Conservation (phyloP, 2,113 vertebrate species). For the Oriolus oriolus region DNA sequence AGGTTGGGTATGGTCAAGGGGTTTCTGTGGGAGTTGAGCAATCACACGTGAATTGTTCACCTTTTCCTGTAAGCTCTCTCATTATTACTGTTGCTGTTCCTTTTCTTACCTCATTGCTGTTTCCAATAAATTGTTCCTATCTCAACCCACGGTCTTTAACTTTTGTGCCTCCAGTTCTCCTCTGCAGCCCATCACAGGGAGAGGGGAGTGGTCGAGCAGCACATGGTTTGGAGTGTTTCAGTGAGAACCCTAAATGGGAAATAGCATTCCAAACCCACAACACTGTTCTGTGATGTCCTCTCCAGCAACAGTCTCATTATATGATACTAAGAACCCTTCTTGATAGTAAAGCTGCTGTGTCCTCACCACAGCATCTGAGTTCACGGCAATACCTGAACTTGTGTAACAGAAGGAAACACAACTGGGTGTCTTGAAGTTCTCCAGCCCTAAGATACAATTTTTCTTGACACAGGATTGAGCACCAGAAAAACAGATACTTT, state of each 20-base stretch:
- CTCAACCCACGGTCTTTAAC: background rate
- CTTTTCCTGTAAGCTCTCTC: background rate
- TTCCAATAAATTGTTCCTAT: background rate
- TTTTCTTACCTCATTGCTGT: background rate
- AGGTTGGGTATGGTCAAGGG: background rate
- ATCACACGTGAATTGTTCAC: background rate
- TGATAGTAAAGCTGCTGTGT: background rate
- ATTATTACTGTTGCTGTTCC: background rate
- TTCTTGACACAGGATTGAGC: background rate
- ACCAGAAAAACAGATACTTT: background rate
- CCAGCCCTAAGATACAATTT: background rate
- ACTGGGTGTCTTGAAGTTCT: background rate
- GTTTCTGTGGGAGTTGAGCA: background rate
- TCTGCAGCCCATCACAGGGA: background rate
- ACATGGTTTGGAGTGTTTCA: background rate
- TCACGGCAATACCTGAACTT: background rate
- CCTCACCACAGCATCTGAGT: background rate
- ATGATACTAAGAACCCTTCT: background rate
- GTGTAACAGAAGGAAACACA: background rate
- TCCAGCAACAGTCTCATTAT: background rate
- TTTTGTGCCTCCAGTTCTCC: background rate
- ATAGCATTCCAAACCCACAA: background rate
- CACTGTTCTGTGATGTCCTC: background rate
- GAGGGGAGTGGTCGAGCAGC: background rate
- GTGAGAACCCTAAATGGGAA: background rate